Evolutionary conservation across 2,797 vertebrate genomes (phyloP).

Genomic region (Erethizon dorsatum): DNA sequence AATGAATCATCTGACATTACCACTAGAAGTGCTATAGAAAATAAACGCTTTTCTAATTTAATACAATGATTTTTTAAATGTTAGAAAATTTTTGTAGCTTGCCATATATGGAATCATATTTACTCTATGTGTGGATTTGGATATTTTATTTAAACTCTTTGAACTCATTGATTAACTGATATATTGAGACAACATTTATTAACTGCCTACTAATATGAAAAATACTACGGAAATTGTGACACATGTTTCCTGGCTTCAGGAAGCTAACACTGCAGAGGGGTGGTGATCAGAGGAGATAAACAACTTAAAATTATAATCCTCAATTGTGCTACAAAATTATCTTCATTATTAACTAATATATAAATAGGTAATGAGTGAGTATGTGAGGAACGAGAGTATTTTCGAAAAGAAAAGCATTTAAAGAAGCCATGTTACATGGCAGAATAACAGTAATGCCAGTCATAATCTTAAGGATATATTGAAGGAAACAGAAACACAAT

Average conservation of each 20-base stretch:
- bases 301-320: neutral
- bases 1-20: neutral
- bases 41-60: neutral
- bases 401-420: neutral
- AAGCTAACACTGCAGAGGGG: neutral
- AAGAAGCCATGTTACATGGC: neutral
- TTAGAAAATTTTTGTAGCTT: neutral
- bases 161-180: neutral
- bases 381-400: neutral
- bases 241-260: neutral
- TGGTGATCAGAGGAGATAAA: neutral
- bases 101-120: neutral
- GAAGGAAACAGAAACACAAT: neutral
- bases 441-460: neutral
- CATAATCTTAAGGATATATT: neutral
- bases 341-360: neutral
- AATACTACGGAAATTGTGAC: neutral
- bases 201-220: neutral
- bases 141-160: neutral
- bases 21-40: neutral
- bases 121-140: neutral
- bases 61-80: neutral
- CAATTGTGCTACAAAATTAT: neutral
- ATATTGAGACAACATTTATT: slow-evolving; percentile 7
- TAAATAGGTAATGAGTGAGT: neutral